These are phyloP conservation scores for Climacteris rufus DNA, from an alignment of 2,113 vertebrate species.

Conservation along the genomic window DNA sequence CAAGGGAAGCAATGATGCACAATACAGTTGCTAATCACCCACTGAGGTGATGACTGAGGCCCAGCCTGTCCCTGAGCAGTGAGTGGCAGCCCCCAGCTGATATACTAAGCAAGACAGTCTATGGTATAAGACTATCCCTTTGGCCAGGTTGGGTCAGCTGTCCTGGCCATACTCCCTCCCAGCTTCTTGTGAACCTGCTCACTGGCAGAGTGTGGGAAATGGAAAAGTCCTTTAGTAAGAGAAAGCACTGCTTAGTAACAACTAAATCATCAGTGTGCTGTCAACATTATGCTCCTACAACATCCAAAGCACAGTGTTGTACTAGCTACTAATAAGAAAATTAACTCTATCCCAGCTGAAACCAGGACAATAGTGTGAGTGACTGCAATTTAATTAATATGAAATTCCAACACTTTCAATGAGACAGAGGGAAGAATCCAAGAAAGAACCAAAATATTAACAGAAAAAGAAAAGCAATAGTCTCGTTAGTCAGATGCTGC, in stretches of 20 bases:
- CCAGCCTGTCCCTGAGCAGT: not conserved
- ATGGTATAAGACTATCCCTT: not conserved
- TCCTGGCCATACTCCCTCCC: not conserved
- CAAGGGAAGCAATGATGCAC: not conserved
- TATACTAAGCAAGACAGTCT: not conserved
- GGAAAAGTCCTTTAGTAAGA: no score
- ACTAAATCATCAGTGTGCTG: not conserved
- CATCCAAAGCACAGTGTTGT: not conserved
- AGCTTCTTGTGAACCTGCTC: not conserved
- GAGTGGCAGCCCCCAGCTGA: not conserved
- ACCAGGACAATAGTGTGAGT: not conserved
- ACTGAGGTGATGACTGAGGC: not conserved
- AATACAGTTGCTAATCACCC: not conserved
- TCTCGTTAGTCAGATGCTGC: conserved; percentile 16
- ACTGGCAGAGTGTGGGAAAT: not conserved
- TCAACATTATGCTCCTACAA: not conserved
- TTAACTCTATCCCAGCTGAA: not conserved
- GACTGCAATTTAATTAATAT: not conserved
- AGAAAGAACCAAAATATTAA: conserved; percentile 43
- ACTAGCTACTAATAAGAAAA: not conserved
- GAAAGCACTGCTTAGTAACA: not conserved
- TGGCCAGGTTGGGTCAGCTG: not conserved
- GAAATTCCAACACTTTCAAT: not conserved
- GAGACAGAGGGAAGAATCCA: conserved; percentile 8
- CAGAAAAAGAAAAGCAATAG: conserved; percentile 22